Percentiles rank a stretch among this genome's conserved stretches.
Conservation (phyloP, 2,797 vertebrate species). For the Dendrocincla tyrannina region DNA sequence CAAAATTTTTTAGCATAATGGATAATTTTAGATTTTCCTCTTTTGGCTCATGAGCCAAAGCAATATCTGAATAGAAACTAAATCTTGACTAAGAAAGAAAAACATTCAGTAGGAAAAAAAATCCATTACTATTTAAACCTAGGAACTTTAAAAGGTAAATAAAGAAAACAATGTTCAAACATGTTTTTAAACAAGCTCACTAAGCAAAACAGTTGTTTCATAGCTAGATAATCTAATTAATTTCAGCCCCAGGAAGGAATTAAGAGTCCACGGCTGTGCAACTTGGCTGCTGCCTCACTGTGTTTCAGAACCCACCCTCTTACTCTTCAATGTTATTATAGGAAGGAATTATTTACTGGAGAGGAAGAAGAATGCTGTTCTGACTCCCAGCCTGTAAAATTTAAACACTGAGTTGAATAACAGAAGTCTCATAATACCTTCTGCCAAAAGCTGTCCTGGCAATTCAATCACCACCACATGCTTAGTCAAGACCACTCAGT, state of each 20-base stretch:
- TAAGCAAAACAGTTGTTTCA: background rate
- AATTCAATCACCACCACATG: background rate
- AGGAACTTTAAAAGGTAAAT: background rate
- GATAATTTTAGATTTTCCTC: background rate
- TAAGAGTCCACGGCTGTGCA: background rate
- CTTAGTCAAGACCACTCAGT: background rate
- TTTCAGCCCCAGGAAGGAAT: background rate
- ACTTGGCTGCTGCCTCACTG: background rate
- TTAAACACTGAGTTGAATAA: background rate
- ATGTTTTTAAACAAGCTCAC: background rate
- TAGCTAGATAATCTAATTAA: background rate
- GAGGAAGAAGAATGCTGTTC: background rate
- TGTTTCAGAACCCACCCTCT: background rate
- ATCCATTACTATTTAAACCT: background rate
- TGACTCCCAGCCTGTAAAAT: background rate
- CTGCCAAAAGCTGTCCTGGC: background rate
- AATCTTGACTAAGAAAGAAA: background rate
- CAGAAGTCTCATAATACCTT: background rate
- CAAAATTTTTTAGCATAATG: background rate
- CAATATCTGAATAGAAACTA: background rate
- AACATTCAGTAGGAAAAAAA: background rate
- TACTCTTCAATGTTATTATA: background rate
- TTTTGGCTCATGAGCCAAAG: background rate
- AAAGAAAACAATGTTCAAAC: background rate
- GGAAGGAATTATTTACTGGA: background rate